These are phyloP conservation scores for Grus americana DNA, from an alignment of 2,113 vertebrate species.

Conservation along the genomic window DNA sequence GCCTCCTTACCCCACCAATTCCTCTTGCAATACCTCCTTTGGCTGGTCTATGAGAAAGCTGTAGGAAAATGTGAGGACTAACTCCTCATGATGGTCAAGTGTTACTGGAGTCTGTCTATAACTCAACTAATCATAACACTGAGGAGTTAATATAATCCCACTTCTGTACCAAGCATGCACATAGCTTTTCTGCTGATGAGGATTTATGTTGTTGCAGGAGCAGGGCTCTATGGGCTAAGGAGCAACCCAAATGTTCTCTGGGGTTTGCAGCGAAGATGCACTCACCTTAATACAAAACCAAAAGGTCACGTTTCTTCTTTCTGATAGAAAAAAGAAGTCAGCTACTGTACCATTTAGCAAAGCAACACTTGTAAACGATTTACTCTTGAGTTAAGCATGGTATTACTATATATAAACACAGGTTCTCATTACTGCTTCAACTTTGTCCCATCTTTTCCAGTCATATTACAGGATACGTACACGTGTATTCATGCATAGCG, in stretches of 20 bases:
- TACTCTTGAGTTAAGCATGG: background rate
- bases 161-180: too few species aligned
- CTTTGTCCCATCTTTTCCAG: background rate
- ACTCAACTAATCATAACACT: background rate
- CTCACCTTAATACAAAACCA: background rate
- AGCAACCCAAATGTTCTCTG: background rate
- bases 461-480: background rate
- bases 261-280: background rate
- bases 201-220: background rate
- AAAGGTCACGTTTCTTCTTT: background rate
- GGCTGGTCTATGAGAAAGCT: background rate
- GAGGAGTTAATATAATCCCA: background rate
- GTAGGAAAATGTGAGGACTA: background rate
- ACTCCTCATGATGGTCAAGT: background rate
- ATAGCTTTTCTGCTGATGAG: background rate
- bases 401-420: conserved; percentile 4
- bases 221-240: background rate
- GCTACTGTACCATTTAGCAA: background rate
- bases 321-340: background rate
- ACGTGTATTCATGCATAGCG: too few species aligned
- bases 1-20: background rate
- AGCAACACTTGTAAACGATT: background rate
- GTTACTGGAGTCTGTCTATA: background rate
- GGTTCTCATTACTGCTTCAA: background rate
- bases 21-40: background rate